Base-by-base conservation (phyloP, 2,113 vertebrate species). In the Amphilophus citrinellus region DNA sequence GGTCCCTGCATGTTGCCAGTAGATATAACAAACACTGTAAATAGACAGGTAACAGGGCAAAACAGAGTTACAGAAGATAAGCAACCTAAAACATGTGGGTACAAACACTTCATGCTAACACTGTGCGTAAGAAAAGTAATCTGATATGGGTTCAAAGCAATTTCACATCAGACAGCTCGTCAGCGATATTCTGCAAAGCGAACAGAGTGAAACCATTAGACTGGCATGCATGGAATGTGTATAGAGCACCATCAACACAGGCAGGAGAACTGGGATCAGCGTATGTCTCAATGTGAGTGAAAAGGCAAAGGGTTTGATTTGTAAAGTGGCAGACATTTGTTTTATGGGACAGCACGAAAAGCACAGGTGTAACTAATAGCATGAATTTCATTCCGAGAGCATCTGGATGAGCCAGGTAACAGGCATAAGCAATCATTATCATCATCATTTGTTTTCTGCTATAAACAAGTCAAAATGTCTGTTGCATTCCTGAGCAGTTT, bases 151-250 rank as follows among this genome's bases (percentile, higher is more conserved):
- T 79, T 87, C 37, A 37, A 65, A 89, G 75, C 78, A 13, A n/a
- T 24, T 76, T 9, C 53, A 59, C 68, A 87, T 61, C 81, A 89
- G 85, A 78, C 50, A 27, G 77, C 14, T 37, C 14, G 5, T 68
- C 82, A 65, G 73, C 22, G 1, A 53, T 75, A 77, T 81, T 87
- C 15, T 17, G 50, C 42, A 7, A 68, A 58, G 58, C 32, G 1
- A 82, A 83, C 42, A 24, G 65, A 91, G 63, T 83, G 66, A 87
- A 84, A 90, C 81, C 88, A 90, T 80, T 77, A 58, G 78, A 68
- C 73, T 82, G 91, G 94, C 84, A 95, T 95, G 93, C 79, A 14
- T 39, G 83, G 93, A 95, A 94, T 94, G 89, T 82, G 83, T 85
- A 37, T 65, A 50, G 77, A 50, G 57, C 50, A 50, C 78, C 66